These are phyloP conservation scores for Ammospiza maritima DNA, from an alignment of 2,797 vertebrate genomes.

Conservation along the genomic window DNA sequence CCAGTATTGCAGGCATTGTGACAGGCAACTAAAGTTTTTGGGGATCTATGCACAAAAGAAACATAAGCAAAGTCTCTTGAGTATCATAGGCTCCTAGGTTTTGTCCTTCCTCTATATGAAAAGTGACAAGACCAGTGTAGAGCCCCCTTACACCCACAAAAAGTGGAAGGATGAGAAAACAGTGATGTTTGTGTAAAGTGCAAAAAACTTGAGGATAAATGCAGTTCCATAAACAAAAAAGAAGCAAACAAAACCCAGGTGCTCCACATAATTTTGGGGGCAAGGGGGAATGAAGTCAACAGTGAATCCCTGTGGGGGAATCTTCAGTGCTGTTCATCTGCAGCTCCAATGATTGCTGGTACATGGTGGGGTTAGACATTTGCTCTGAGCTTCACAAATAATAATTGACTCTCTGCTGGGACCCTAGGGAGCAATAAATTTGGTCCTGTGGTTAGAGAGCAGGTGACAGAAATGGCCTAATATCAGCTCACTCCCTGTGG, in stretches of 20 bases:
- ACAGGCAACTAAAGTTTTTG: neutral
- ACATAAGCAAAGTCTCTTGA: neutral
- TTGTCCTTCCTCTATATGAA: neutral
- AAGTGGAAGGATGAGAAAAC: neutral
- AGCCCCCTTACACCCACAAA: neutral
- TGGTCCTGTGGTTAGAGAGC: neutral
- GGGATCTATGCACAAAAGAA: neutral
- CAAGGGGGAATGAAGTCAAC: neutral
- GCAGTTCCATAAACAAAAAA: neutral
- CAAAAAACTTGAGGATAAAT: neutral
- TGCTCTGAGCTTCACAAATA: neutral
- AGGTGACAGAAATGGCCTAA: neutral
- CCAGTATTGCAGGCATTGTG: neutral
- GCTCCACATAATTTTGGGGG: neutral
- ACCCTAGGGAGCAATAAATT: neutral
- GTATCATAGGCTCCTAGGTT: neutral
- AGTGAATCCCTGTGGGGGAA: rapidly evolving
- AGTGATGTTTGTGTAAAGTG: rapidly evolving
- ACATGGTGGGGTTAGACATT: neutral
- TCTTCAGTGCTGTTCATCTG: neutral
- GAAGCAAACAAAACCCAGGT: neutral
- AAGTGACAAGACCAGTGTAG: neutral
- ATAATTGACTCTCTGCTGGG: neutral
- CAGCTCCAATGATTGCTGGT: neutral
- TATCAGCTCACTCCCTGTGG: neutral